Base-by-base conservation (phyloP, 2,113 vertebrate genomes). In the Rhinoptilus africanus region DNA sequence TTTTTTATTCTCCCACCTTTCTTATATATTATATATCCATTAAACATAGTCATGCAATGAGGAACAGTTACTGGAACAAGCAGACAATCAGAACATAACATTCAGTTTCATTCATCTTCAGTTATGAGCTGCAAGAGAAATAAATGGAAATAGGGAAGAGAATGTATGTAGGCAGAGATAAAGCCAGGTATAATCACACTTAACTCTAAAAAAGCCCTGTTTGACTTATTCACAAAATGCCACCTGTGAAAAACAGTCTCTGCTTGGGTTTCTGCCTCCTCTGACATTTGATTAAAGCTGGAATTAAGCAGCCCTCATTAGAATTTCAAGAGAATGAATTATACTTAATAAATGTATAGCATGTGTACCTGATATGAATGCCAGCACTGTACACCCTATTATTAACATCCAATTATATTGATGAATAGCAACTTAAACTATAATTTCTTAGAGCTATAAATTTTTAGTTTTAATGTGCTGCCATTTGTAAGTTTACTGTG, bases 401-500 rank as follows among this genome's bases (percentile, higher is more conserved):
- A 97, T 94, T 95, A 97, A 94, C 78, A 97, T 96, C 94, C 93
- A 97, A 95, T 97, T 97, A 96, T 81, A 50, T n/a, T 96, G 97
- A 97, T 97, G 96, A 98, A 97, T 96, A 92, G 92, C 84, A 97
- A 97, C 62, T 96, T 97, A 95, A 97, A 95, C 94, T 94, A 51
- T 92, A 94, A 96, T 97, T 96, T 97, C 96, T 97, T 81, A 94
- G 78, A 85, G 75, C 60, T 90, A 80, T 94, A 88, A 72, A 92
- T 97, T 96, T 97, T 92, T 82, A 95, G 48, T 64, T 95, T 64
- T 96, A 94, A 94, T 88, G 89, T 93, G 43, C 90, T 97, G 82
- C 71, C 72, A 68, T 73, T 95, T 96, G 39, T 85, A 67, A 86
- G 92, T 96, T 96, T 97, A 79, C 85, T 93, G 51, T 96, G 95